Base-by-base conservation (phyloP, 2,888 invertebrate genomes). In the Ormyrus pomaceus region DNA sequence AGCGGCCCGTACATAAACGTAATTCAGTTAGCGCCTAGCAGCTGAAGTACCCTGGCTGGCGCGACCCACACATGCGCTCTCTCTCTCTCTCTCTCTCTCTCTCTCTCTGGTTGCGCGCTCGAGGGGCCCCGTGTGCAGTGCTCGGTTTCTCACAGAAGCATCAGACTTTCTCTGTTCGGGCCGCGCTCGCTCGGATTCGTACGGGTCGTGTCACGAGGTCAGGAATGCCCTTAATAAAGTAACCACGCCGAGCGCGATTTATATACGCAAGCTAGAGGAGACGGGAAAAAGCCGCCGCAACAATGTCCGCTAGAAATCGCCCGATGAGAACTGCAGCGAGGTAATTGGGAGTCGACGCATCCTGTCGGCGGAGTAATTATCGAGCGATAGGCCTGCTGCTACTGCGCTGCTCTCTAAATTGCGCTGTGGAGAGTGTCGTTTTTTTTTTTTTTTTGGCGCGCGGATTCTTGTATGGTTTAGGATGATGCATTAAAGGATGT, bases 161-260 rank as follows among this genome's bases (percentile, higher is more conserved):
- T 88, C 88, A 84, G 85, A 89, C 89, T 89, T 89, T 89, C 89
- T 89, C 89, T 86, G 86, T 86, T 75, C 62, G 71, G n/a, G 19
- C 53, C 10, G 34, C 56, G 34, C 56, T 83, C 34, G 34, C 86
- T 86, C 87, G 86, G 86, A 88, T 86, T 48, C 62, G 50, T 34
- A 34, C 65, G 11, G 73, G 78, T 82, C 78, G 78, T 65, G 81
- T n/a, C 77, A 83, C 82, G 88, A 83, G 89, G 88, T 88, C 88
- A 88, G 87, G 87, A 87, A 88, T 89, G 88, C 88, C 89, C 89
- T 89, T 89, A 88, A 89, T 88, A 88, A 76, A 81, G 71, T 75
- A 81, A 77, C 74, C 77, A 66, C 77, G 71, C 70, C 62, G 55
- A 11, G 5, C 74, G 68, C 79, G 74, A 74, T 79, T 79, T 69